These are phyloP conservation scores for Maccullochella peelii DNA, from an alignment of 2,113 vertebrate species.

Conservation along the genomic window DNA sequence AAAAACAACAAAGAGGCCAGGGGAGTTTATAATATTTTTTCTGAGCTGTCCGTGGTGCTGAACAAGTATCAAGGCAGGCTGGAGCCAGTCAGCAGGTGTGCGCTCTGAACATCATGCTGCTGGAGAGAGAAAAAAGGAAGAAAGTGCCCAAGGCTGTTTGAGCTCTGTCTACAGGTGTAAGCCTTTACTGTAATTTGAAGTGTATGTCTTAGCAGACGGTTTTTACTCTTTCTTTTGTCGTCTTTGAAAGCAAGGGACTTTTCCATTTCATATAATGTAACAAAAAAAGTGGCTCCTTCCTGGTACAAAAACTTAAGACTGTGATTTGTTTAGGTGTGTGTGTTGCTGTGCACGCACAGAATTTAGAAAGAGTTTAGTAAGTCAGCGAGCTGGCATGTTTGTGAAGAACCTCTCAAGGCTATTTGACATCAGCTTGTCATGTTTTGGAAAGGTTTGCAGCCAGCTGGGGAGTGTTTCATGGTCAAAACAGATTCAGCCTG, in stretches of 20 bases:
- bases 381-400: background rate
- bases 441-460: background rate
- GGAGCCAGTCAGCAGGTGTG: slow-evolving; percentile 1
- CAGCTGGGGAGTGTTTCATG: slow-evolving; percentile 17
- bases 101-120: background rate
- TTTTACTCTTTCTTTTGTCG: background rate
- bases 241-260: background rate
- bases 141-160: background rate
- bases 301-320: too few relatives aligned
- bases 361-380: background rate
- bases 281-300: background rate
- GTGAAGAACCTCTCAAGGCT: background rate
- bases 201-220: background rate
- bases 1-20: background rate
- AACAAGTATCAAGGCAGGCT: slow-evolving; percentile 19
- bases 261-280: background rate
- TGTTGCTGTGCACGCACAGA: background rate
- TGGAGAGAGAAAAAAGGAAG: background rate
- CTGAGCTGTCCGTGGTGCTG: slow-evolving; percentile 5
- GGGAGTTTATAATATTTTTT: slow-evolving; percentile 1
- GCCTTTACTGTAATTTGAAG: background rate
- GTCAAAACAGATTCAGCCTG: slow-evolving; percentile 12
- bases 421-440: background rate
- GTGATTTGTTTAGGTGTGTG: background rate
- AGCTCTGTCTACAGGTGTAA: slow-evolving; percentile 3